Evolutionary conservation across 1,140 invertebrate genomes (phyloP), one percentile per base, ranked within the genome.

Genomic region (Bombus terrestris): DNA sequence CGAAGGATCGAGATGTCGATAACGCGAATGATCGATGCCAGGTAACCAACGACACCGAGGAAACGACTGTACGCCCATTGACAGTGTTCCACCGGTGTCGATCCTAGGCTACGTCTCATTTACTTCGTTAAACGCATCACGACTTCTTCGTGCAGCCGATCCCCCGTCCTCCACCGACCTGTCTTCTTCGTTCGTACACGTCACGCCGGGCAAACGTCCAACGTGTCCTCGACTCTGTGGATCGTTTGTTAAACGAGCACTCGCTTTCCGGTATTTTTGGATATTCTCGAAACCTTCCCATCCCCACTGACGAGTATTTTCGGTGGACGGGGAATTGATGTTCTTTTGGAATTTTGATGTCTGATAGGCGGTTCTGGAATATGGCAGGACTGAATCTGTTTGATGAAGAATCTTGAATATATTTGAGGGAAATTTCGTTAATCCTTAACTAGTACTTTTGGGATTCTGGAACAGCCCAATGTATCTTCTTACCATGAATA

Each of bases 1-100:
- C 89, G 87, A 76, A 78, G 92, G 92, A 94, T 93, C 91, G 89
- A 92, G 90, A 93, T 92, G 92, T 92, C 93, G 94, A 94, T 94
- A 94, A 94, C 91, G 87, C 90, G 92, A 91, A 94, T 94, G 94
- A 94, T 94, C 94, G 94, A 94, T 94, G 93, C 89, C 87, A 84
- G 47, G 87, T 81, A 82, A 69, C 62, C 74, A 35, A 62, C 78
- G 88, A 90, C 84, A 88, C 82, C 78, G 73, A 75, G 57, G 25
- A 69, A 47, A 80, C 53, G 59, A 15, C 71, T 53, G 18, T 57
- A 47, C 47, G 12, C 41, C 59, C 41, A 85, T 76, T 85, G 79
- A 88, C 85, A 77, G 75, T 57, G 85, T 32, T 68, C 75, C 73
- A 86, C 82, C 69, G 66, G 88, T 85, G 88, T 89, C 82, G 87